Base-by-base conservation (phyloP, 2,888 invertebrate genomes). In the Conus canariensis region DNA sequence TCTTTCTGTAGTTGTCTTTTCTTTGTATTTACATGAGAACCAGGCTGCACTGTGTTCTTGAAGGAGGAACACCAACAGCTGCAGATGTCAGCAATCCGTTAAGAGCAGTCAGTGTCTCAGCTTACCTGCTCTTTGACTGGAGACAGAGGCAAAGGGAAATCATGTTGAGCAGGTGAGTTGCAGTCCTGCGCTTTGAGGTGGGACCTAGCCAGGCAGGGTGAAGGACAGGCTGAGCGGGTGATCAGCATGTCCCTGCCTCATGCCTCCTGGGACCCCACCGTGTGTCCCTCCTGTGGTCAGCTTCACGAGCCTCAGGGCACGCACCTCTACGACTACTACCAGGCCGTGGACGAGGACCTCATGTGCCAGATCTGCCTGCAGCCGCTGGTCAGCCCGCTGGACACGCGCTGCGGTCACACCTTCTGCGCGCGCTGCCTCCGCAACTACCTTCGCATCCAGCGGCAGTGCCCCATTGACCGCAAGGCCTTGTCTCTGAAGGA, bases 281-380 rank as follows among this genome's bases (percentile, higher is more conserved):
- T 95, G 87, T 96, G 96, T 89, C 92, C 92, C 19, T 93, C 93
- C 74, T 96, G 96, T 92, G 96, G 95, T 4, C 96, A 96, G 93
- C 94, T 95, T 58, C 96, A 96, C 90, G 95, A 95, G 89, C 92
- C 93, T 8, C 93, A 94, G 70, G 94, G 94, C n/a, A 95, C 96
- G 30, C 96, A 96, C 93, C 94, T 96, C 87, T 96, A 96, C 92
- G 96, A 96, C 94, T 96, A 96, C 93, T 95, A 95, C 91, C 95
- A 95, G 90, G 95, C 96, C 70, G 92, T 96, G 67, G 96, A 96
- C 92, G 96, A 96, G 93, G 96, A 96, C 90, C 94, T 96, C 85
- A 96, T 95, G 92, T 96, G 96, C 92, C 96, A 96, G 93, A 96
- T 97, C 90, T 97, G 97, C 93, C 95, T 96, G 45, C 96, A 96